A percentile compares a stretch with the other conserved stretches of the same genome.
Evolutionary conservation across 2,888 invertebrate genomes (phyloP).

Genomic region (Rhaphigaster nebulosa): DNA sequence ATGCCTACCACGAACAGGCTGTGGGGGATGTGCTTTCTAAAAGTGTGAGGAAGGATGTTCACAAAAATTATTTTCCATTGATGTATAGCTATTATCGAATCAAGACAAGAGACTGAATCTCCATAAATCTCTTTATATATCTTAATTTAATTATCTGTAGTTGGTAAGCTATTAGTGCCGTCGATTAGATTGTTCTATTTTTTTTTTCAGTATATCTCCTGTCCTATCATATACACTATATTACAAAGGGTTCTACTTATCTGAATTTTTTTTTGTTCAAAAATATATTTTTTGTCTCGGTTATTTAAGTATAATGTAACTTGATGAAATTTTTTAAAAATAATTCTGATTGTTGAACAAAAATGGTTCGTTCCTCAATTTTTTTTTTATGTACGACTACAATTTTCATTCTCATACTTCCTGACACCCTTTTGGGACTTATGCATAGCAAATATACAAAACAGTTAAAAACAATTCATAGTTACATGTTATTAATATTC

Average conservation of each 20-base stretch:
- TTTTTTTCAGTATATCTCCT: neutral
- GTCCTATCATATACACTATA: neutral
- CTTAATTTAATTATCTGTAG: neutral
- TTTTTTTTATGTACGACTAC: no score
- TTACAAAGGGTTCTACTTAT: neutral
- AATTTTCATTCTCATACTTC: no score
- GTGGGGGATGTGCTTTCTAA: neutral
- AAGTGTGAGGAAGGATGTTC: slow-evolving; percentile 1
- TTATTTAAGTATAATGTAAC: no score
- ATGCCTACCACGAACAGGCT: neutral
- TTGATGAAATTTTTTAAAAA: no score
- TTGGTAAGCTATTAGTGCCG: neutral
- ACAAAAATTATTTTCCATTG: neutral
- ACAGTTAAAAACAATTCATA: no score
- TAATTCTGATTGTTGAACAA: no score
- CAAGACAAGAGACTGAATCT: neutral
- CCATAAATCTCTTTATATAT: neutral
- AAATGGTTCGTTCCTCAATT: no score
- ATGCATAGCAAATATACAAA: no score
- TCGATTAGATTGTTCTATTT: neutral
- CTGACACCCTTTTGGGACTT: no score
- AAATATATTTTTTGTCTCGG: no score
- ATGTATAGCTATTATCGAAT: neutral
- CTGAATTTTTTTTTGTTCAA: no score
- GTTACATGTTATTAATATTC: no score